phyloP scores from a whole-genome alignment of 1,140 invertebrate genomes.

The Pogonognathellus flavescens region DNA sequence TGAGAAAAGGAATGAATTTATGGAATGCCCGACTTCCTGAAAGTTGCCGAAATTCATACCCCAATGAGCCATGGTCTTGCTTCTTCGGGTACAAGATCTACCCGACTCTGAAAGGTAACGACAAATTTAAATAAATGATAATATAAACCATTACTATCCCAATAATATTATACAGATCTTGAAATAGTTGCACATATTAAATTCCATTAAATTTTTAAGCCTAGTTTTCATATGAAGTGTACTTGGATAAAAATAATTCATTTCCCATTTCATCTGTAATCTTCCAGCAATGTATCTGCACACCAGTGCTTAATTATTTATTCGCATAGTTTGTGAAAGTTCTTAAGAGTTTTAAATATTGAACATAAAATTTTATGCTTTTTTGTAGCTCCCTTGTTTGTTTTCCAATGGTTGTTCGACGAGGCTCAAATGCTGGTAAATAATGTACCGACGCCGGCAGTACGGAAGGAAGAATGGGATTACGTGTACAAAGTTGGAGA shows the following conservation, averaged over 20 bases:
- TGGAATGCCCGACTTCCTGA: slow-evolving; percentile 84
- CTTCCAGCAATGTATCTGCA: too few relatives aligned
- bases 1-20: slow-evolving; percentile 79
- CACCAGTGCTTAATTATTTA: too few relatives aligned
- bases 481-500: slow-evolving; percentile 92
- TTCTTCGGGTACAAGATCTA: slow-evolving; percentile 94
- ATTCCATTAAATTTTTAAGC: too few relatives aligned
- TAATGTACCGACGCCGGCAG: slow-evolving; percentile 83
- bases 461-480: slow-evolving; percentile 91
- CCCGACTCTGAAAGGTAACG: slow-evolving; percentile 83
- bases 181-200: too few relatives aligned
- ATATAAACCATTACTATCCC: too few relatives aligned
- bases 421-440: slow-evolving; percentile 93
- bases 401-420: slow-evolving; percentile 96
- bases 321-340: too few relatives aligned
- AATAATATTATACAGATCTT: too few relatives aligned
- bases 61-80: slow-evolving; percentile 87
- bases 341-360: too few relatives aligned
- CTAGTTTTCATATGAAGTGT: too few relatives aligned
- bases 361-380: slow-evolving; percentile 50
- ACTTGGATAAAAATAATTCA: too few relatives aligned
- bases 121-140: slow-evolving; percentile 7
- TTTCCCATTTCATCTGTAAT: too few relatives aligned
- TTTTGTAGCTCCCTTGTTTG: slow-evolving; percentile 85
- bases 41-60: slow-evolving; percentile 79